These are phyloP conservation scores for Argynnis bischoffii DNA, from an alignment of 2,888 invertebrate species.

Conservation along the genomic window DNA sequence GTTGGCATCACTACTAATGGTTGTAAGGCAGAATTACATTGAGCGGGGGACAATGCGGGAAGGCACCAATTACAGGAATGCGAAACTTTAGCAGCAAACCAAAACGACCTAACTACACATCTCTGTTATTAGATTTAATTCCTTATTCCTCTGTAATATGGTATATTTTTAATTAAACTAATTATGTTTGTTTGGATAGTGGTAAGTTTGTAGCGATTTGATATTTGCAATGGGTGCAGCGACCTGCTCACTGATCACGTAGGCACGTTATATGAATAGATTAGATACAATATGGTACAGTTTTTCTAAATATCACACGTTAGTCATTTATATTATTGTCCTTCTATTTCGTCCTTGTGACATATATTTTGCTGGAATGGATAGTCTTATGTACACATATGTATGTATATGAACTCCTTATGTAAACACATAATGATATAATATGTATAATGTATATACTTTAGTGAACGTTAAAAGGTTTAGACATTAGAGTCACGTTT, in stretches of 20 bases:
- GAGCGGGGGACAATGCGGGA: slow-evolving; percentile 59
- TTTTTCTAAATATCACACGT: not conserved
- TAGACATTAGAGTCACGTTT: too few species aligned
- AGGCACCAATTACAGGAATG: slow-evolving; percentile 61
- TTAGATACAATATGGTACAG: slow-evolving; percentile 22
- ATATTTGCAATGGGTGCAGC: slow-evolving; percentile 68
- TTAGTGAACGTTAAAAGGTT: too few species aligned
- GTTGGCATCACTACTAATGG: slow-evolving; percentile 22
- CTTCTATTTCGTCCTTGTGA: too few species aligned
- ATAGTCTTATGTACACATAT: too few species aligned
- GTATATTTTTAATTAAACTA: slow-evolving; percentile 28
- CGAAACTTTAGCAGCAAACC: slow-evolving; percentile 42
- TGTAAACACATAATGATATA: too few species aligned
- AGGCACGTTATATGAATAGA: slow-evolving; percentile 43
- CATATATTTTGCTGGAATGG: too few species aligned
- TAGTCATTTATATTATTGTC: slow-evolving; percentile 1
- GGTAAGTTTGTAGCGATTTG: slow-evolving; percentile 41
- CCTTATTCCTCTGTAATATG: not conserved
- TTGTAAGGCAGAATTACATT: slow-evolving; percentile 53
- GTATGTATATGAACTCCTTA: too few species aligned
- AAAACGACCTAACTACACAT: slow-evolving; percentile 32
- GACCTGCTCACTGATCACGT: slow-evolving; percentile 55
- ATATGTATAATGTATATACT: too few species aligned
- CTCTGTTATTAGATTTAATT: slow-evolving; percentile 26
- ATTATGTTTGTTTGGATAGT: slow-evolving; percentile 30